Base-by-base conservation (phyloP, 2,888 invertebrate species). In the Agonopterix heracliana region DNA sequence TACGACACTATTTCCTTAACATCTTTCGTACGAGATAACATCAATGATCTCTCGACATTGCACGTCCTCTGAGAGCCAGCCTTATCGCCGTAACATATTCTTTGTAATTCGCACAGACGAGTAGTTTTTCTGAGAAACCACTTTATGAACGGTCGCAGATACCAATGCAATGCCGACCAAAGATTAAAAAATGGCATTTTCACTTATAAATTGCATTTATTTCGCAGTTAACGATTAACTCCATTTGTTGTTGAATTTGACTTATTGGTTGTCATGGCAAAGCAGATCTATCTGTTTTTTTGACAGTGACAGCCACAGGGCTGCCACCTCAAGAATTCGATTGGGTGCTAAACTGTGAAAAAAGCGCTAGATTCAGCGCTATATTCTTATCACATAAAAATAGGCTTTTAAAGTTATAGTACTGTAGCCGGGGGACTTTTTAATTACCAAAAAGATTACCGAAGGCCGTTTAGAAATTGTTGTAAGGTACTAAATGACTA, bases 81-180 rank as follows among this genome's bases (percentile, higher is more conserved):
- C 46, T 90, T 84, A 63, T 93, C 93, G 9, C 96, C 96, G 74
- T 97, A 98, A 71, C 97, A 96, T 53, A 98, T 95, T 66, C 98
- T 90, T 78, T 98, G 97, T 35, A 98, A 85, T 81, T 98, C 98
- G 78, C 97, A 97, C 55, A 97, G 90, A 51, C 94, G 92, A 1
- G 98, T 98, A 34, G 96, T 95, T 71, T 92, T 93, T 53, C 94
- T 91, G 26, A 98, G 82, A 71, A 97, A 93, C 96, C 97, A 97
- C 87, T 98, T 98, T 47, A 96, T 89, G 57, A 96, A 86, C n/a
- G 96, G 95, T 64, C 97, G 91, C 45, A 96, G 78, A 78, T 94
- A 95, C 89, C 91, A 92, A 52, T 82, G 78, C 41, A 89, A 55
- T 34, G 78, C 67, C n/a, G 82, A 72, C 85, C 85, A 87, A 55